Evolutionary conservation across 2,888 invertebrate species (phyloP).

Genomic region (Drosophila nr. perissopoda): DNA sequence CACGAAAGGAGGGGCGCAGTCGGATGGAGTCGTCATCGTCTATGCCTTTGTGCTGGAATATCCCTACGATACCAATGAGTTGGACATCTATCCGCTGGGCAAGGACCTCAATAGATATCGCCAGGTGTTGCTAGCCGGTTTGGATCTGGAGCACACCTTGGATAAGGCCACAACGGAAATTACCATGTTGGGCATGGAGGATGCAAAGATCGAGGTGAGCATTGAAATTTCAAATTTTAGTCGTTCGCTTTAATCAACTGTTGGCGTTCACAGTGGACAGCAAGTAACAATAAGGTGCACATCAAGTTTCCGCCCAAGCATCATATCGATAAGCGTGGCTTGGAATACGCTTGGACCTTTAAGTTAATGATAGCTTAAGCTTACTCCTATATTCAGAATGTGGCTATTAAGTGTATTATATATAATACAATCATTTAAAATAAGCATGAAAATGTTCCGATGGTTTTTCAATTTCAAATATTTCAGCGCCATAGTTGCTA

Average conservation of each 20-base stretch:
- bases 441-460: neutral
- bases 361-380: slow-evolving; percentile 73
- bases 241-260: slow-evolving; percentile 34
- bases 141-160: slow-evolving; percentile 51
- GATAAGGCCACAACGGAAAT: slow-evolving; percentile 61
- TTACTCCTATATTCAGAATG: neutral
- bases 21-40: slow-evolving; percentile 82
- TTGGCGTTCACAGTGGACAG: slow-evolving; percentile 74
- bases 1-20: slow-evolving; percentile 84
- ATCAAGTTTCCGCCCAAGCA: slow-evolving; percentile 83
- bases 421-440: neutral
- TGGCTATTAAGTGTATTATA: neutral
- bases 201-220: slow-evolving; percentile 68
- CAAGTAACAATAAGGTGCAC: slow-evolving; percentile 65
- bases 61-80: slow-evolving; percentile 87
- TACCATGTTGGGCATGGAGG: slow-evolving; percentile 86
- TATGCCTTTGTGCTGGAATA: slow-evolving; percentile 90
- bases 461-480: neutral
- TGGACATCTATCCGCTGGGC: slow-evolving; percentile 85
- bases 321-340: slow-evolving; percentile 80
- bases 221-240: accelerated
- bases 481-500: neutral
- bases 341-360: slow-evolving; percentile 84
- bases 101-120: slow-evolving; percentile 39
- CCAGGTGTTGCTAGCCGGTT: slow-evolving; percentile 63